These are phyloP conservation scores for Cervus canadensis DNA, from an alignment of 2,113 vertebrate species.

Conservation along the genomic window DNA sequence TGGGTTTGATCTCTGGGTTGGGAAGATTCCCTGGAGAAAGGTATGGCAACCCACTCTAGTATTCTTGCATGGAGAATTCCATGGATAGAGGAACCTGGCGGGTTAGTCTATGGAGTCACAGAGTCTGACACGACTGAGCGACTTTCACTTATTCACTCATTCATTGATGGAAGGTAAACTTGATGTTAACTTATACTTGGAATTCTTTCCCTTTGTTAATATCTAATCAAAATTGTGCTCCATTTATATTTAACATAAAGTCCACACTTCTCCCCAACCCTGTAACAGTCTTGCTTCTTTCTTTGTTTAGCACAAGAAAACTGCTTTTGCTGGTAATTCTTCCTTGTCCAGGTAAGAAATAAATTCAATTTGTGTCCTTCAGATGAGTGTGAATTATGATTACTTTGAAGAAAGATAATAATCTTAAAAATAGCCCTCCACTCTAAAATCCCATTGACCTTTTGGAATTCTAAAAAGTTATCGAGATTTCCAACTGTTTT, in stretches of 20 bases:
- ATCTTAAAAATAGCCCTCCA: neutral
- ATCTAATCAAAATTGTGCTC: neutral
- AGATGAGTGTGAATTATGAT: neutral
- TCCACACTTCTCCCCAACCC: neutral
- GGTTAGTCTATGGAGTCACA: neutral
- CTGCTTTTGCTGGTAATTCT: neutral
- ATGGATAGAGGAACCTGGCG: neutral
- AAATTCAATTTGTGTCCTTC: neutral
- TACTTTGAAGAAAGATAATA: neutral
- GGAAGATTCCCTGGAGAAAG: neutral
- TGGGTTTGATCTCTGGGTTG: neutral
- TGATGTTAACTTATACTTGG: neutral
- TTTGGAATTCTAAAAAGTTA: neutral
- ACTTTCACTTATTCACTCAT: neutral
- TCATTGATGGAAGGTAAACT: neutral
- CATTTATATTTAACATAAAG: neutral
- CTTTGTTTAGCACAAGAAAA: neutral
- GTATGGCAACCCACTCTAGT: neutral
- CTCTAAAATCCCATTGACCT: neutral
- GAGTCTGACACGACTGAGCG: neutral
- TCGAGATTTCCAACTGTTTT: neutral
- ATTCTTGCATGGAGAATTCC: neutral
- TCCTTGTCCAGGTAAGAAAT: neutral
- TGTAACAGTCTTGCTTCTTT: neutral
- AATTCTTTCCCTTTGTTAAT: neutral